phyloP scores from a whole-genome alignment of 2,888 invertebrate genomes.

The Micoletzkya japonica region DNA sequence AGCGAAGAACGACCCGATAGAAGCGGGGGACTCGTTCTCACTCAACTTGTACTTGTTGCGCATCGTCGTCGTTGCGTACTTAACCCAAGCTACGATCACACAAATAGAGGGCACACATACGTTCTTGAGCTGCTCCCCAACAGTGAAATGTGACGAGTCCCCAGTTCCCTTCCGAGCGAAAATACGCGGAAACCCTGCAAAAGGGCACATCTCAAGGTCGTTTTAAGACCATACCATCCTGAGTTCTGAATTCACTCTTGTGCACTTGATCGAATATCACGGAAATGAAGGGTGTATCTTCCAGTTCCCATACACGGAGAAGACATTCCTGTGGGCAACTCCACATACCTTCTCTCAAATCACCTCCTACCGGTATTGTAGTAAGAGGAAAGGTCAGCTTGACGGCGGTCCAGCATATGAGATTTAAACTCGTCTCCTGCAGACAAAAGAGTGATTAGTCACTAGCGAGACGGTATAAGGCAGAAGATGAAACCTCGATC shows the following conservation, averaged over 20 bases:
- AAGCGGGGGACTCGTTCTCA: background rate
- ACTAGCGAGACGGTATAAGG: background rate
- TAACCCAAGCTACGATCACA: background rate
- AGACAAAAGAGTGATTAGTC: background rate
- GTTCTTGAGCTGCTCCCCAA: slow-evolving; percentile 12
- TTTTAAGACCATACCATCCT: background rate
- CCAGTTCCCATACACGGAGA: slow-evolving; percentile 12
- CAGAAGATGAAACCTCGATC: slow-evolving; percentile 8
- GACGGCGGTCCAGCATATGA: slow-evolving; percentile 6
- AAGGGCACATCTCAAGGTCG: background rate
- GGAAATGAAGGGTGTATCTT: slow-evolving; percentile 10
- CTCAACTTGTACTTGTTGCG: background rate
- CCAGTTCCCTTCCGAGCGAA: background rate
- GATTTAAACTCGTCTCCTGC: slow-evolving; percentile 2
- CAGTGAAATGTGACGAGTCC: background rate
- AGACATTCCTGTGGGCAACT: slow-evolving; percentile 4
- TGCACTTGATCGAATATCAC: slow-evolving; percentile 12
- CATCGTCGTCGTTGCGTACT: background rate
- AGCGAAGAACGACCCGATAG: slow-evolving; percentile 10
- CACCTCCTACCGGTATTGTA: background rate
- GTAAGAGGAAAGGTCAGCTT: slow-evolving; percentile 8
- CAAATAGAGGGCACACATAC: background rate
- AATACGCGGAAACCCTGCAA: background rate
- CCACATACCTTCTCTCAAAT: background rate
- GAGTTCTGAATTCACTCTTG: slow-evolving; percentile 11